Conservation (phyloP, 2,113 vertebrate species). For the Crotalus horridus region DNA sequence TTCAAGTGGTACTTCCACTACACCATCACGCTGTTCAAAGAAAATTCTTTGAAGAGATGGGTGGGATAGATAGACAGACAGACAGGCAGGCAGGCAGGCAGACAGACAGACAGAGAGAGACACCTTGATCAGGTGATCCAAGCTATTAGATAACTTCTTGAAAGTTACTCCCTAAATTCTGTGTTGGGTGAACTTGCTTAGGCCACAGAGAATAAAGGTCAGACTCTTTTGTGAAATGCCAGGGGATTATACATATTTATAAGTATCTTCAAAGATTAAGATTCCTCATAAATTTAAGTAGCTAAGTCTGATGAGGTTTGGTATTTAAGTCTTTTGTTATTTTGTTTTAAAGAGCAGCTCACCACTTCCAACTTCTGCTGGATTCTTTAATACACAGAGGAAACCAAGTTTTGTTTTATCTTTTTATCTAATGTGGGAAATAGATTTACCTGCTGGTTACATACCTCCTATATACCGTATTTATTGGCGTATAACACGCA, state of each 20-base stretch:
- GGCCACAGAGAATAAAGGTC: neutral
- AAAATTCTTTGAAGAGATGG: neutral
- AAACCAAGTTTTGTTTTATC: neutral
- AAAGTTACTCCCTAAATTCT: neutral
- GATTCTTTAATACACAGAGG: neutral
- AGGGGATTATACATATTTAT: neutral
- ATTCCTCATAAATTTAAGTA: neutral
- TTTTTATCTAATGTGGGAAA: neutral
- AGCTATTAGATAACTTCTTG: neutral
- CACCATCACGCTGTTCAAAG: neutral
- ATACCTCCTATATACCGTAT: neutral
- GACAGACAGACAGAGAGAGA: too few relatives aligned
- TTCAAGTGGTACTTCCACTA: neutral
- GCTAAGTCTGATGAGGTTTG: neutral
- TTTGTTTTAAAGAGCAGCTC: neutral
- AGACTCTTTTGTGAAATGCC: neutral
- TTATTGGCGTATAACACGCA: too few relatives aligned
- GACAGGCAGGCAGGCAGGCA: too few relatives aligned
- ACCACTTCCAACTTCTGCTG: neutral
- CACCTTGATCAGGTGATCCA: neutral
- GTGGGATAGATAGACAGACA: too few relatives aligned
- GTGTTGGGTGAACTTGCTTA: neutral
- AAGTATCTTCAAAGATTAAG: neutral
- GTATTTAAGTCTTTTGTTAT: neutral
- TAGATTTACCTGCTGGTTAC: neutral